Base-by-base conservation (phyloP, 2,888 invertebrate genomes). In the Bellardia pandia region DNA sequence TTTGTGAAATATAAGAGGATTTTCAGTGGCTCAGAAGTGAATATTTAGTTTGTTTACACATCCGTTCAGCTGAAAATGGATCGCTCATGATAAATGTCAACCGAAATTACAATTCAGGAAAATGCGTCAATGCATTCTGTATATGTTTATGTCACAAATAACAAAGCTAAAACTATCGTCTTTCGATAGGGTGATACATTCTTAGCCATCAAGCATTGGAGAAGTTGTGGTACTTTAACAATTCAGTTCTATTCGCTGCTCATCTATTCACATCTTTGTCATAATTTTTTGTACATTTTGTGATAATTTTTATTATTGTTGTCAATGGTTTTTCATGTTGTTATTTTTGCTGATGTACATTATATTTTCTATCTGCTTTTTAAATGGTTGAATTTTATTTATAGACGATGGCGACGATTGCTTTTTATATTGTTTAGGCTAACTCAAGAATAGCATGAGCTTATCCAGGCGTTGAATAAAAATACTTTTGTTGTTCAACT, bases 231-330 rank as follows among this genome's bases (percentile, higher is more conserved):
- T 37, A 45, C 7, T 48, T 68, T 48, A 6, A 11, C 42, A 42
- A 56, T 72, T 23, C 40, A 40, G 64, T 11, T 64, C 33, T 30
- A 56, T 72, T 23, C 40, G n/a, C 40, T 11, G 40, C 33, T 30
- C 14, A 30, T 23, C 23, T 30, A 30, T 60, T 13, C 2, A 2
- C 13, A 48, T 48, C 40, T 68, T 0, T 68, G n/a, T 30, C 45
- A 48, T 68, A 6, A 11, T 66, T 42, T 42, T 66, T 11, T 68
- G 11, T 30, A 68, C 30, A 68, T 16, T 68, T 68, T 45, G 68
- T 48, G 68, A 48, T 68, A 30, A 68, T 68, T 68, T 68, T 45
- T 68, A 48, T 68, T 68, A 68, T 68, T 68, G 48, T 68, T 68
- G 30, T 68, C 45, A 68, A 30, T 68, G 68, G 48, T 3, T 30